Conservation (phyloP, 2,113 vertebrate genomes). For the Circaetus cinerascens region DNA sequence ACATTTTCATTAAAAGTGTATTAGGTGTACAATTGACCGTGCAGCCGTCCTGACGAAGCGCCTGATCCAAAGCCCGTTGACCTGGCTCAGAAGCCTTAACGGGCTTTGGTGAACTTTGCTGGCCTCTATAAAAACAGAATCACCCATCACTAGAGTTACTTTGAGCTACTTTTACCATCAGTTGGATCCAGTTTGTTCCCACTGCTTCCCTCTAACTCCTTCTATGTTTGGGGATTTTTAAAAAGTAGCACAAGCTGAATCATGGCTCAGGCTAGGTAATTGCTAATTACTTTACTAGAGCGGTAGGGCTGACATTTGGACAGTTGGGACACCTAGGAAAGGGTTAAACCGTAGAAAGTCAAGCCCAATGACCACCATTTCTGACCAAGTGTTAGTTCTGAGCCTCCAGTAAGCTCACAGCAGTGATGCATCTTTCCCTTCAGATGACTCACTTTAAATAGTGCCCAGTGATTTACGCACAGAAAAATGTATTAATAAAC, state of each 20-base stretch:
- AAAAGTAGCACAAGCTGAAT: background rate
- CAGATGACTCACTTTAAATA: slow-evolving; percentile 32
- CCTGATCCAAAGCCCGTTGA: background rate
- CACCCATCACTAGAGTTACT: background rate
- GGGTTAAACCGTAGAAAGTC: background rate
- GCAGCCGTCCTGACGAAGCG: background rate
- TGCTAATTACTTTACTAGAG: background rate
- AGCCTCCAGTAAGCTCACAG: background rate
- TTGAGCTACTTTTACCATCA: background rate
- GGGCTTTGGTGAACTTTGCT: slow-evolving; percentile 1
- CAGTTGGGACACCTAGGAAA: background rate
- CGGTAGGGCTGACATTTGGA: background rate
- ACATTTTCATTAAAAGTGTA: slow-evolving; percentile 64
- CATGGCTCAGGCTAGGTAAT: background rate
- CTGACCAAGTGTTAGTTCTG: background rate
- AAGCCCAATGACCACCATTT: background rate
- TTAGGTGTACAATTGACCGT: slow-evolving; percentile 1
- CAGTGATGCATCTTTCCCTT: slow-evolving; percentile 9
- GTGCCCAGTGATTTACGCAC: background rate
- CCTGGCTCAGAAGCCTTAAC: background rate
- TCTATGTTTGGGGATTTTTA: background rate
- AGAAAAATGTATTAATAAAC: background rate
- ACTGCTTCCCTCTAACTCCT: background rate
- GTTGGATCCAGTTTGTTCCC: background rate
- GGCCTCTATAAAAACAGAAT: background rate